Evolutionary conservation across 2,113 vertebrate species (phyloP), one percentile per base, ranked within the genome.

Genomic region (Synodontis membranacea): DNA sequence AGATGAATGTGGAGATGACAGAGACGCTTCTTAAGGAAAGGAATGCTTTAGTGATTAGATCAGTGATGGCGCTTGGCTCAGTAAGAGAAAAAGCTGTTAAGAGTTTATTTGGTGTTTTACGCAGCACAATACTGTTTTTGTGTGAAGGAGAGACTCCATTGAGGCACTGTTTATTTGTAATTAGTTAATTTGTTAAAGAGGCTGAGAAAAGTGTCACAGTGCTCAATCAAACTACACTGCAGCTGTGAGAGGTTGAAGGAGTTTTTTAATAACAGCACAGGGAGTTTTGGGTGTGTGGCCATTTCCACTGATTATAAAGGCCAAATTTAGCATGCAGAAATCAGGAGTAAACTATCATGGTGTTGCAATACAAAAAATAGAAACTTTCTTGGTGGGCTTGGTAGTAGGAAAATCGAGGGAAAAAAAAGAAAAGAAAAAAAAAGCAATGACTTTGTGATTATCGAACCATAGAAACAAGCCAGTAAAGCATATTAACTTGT

Each of bases 401-500:
- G 48, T 52, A 50, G 52, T 78, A 78, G 8, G 17, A 78, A 52
- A 21, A 74, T 28, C 5, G 23, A n/a, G n/a, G n/a, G n/a, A n/a
- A n/a, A n/a, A n/a, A n/a, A n/a, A n/a, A n/a, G n/a, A 48, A 48
- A 54, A 15, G n/a, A 48, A 48, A 54, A 15, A n/a, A 74, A 50
- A 42, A 79, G 34, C 21, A 23, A 58, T 58, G 50, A 79, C 42
- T 42, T n/a, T 48, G n/a, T 50, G 19, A 80, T 78, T 78, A 78
- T n/a, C 50, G 46, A 48, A 28, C 6, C 21, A 80, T 19, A 80
- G 34, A 58, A 48, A 79, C 46, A 78, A 78, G 31, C 48, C 76
- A 54, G n/a, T 79, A n/a, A 34, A 79, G 76, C 76, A 21, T 54
- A 79, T 79, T 5, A 79, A 54, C 14, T 79, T 48, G 48, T 79